Percentiles rank a stretch among this genome's conserved stretches.
Conservation (phyloP, 1,140 invertebrate species). For the Gryon sp. region DNA sequence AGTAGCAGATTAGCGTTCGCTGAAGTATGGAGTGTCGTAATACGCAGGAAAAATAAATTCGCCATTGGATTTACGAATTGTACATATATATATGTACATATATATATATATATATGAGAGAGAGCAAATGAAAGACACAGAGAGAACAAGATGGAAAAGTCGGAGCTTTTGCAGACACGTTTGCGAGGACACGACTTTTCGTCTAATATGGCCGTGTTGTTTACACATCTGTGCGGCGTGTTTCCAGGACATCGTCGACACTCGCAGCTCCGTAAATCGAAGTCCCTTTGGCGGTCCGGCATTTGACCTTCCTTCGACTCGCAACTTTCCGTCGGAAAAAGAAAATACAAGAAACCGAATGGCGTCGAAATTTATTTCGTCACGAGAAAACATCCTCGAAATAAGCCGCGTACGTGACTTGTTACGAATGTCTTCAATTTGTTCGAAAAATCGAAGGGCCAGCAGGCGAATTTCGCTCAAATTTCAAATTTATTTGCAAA, state of each 20-base stretch:
- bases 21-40: constrained; percentile 32
- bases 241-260: constrained; percentile 29
- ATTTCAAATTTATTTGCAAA: constrained; percentile 31
- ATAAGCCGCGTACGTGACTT: constrained; percentile 57
- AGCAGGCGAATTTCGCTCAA: constrained; percentile 1
- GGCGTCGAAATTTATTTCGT: constrained; percentile 38
- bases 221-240: constrained; percentile 43
- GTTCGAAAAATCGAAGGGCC: constrained; percentile 27
- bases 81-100: too few relatives aligned
- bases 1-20: constrained; percentile 33
- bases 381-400: constrained; percentile 46
- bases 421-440: constrained; percentile 43
- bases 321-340: constrained; percentile 38
- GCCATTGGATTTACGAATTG: constrained; percentile 24
- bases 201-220: constrained; percentile 46
- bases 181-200: constrained; percentile 35
- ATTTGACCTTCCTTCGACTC: constrained; percentile 13
- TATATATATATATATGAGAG: too few relatives aligned
- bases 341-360: constrained; percentile 36
- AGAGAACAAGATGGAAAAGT: background rate
- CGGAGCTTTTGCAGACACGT: constrained; percentile 9
- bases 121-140: constrained; percentile 8
- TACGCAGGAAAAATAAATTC: constrained; percentile 38
- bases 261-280: constrained; percentile 47
- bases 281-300: constrained; percentile 43